Base-by-base conservation (phyloP, 2,113 vertebrate genomes). In the Austrofundulus limnaeus region DNA sequence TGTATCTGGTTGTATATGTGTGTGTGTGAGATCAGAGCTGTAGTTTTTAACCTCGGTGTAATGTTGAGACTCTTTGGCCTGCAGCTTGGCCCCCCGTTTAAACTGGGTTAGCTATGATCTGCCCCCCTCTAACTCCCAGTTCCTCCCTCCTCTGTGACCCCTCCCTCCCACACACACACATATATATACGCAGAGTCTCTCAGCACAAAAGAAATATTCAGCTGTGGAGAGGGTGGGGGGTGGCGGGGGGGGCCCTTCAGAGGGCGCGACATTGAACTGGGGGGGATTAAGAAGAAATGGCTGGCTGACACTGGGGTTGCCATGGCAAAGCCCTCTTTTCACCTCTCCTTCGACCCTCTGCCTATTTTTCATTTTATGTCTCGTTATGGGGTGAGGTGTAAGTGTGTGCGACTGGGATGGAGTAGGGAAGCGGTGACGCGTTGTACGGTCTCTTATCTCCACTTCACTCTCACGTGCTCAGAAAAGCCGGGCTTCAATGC, bases 151-250 rank as follows among this genome's bases (percentile, higher is more conserved):
- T 49, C 17, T 17, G n/a, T 59, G 56, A 70, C 63, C 59, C 66
- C 74, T 45, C 45, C 12, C 66, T 51, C 50, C 2, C 53, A n/a
- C 43, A 37, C 75, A 48, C 56, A 64, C 31, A 59, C 37, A 78
- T 37, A 66, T 2, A 48, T 1, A 64, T 25, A 62, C 2, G 11
- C 55, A 60, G 28, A 76, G 70, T 71, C 66, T 71, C 68, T 70
- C 37, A 41, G 72, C 87, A 89, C 87, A 89, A 90, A 89, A 86
- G 84, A 91, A 92, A 90, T 90, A 83, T 92, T 94, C 92, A 83
- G 89, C 68, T 84, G 66, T 83, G 67, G 86, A 90, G 87, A 78
- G 83, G n/a, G n/a, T n/a, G n/a, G n/a, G n/a, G 87, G 43, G 90
- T 87, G 88, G 90, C 82, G n/a, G n/a, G 87, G 43, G 90, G 88